Conservation (phyloP, 1,140 invertebrate species). For the Coelopa frigida region DNA sequence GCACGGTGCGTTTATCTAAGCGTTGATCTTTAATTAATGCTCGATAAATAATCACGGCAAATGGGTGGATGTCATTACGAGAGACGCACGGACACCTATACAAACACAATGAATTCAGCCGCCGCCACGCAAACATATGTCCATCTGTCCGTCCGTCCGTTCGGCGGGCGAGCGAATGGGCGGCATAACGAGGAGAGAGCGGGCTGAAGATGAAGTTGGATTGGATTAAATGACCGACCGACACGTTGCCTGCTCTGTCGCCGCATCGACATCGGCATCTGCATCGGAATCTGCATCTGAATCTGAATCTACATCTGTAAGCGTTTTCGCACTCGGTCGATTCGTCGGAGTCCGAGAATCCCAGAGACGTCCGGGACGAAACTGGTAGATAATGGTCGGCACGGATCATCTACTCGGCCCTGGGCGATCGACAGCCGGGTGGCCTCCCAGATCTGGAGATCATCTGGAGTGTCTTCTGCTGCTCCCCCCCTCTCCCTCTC, state of each 20-base stretch:
- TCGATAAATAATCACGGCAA: constrained; percentile 16
- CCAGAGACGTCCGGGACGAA: too few relatives aligned
- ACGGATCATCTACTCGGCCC: too few relatives aligned
- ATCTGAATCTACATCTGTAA: too few relatives aligned
- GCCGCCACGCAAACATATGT: neutral
- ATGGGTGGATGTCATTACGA: constrained; percentile 15
- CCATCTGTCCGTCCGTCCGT: neutral
- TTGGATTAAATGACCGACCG: constrained; percentile 10
- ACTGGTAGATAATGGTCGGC: too few relatives aligned
- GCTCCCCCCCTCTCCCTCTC: too few relatives aligned
- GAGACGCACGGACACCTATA: constrained; percentile 1
- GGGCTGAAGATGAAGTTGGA: neutral
- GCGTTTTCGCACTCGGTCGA: too few relatives aligned
- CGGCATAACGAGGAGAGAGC: neutral
- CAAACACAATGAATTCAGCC: constrained; percentile 6
- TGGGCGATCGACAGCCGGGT: too few relatives aligned
- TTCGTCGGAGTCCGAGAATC: too few relatives aligned
- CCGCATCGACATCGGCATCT: constrained; percentile 5
- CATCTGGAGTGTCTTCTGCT: too few relatives aligned
- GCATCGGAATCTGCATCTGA: constrained; percentile 10
- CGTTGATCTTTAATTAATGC: constrained; percentile 18
- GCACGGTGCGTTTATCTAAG: constrained; percentile 13
- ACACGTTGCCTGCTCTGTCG: constrained; percentile 4
- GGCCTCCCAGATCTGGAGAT: too few relatives aligned
- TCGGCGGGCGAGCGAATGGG: neutral